Evolutionary conservation across 1,140 invertebrate genomes (phyloP).

Genomic region (Brachionus sp.): DNA sequence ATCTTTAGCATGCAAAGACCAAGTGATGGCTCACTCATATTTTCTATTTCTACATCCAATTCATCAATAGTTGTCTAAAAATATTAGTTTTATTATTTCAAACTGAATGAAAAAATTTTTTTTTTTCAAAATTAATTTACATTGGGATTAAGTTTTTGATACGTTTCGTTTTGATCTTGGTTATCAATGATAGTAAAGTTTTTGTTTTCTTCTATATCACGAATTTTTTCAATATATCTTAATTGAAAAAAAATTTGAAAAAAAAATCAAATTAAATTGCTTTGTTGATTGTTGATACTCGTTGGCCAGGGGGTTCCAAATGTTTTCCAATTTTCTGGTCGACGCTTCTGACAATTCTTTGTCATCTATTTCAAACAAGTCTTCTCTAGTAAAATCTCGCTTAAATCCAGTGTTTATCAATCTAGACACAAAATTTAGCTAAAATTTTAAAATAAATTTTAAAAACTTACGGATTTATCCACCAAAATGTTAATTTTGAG

Average conservation of each 20-base stretch:
- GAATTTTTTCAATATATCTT: constrained; percentile 21
- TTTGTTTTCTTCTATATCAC: constrained; percentile 1
- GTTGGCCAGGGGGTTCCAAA: constrained; percentile 19
- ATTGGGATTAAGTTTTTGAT: background rate
- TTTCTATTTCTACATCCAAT: background rate
- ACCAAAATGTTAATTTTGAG: constrained; percentile 33
- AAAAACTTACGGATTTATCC: constrained; percentile 22
- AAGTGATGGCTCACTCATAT: background rate
- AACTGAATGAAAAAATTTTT: background rate
- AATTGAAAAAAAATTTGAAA: background rate
- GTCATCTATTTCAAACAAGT: constrained; percentile 31
- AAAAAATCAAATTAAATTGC: too few relatives aligned
- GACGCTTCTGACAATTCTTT: constrained; percentile 1
- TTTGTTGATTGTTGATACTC: too few relatives aligned
- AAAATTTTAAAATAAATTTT: background rate
- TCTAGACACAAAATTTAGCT: background rate
- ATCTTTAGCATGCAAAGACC: constrained; percentile 2
- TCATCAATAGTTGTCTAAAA: background rate
- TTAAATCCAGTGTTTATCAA: constrained; percentile 44
- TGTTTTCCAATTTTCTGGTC: constrained; percentile 1
- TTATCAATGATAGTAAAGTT: background rate
- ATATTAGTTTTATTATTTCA: background rate
- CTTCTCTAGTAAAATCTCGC: constrained; percentile 14
- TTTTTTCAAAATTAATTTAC: background rate
- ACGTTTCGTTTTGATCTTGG: background rate